phyloP scores from a whole-genome alignment of 1,140 invertebrate genomes.

The Drosophila subobscura region DNA sequence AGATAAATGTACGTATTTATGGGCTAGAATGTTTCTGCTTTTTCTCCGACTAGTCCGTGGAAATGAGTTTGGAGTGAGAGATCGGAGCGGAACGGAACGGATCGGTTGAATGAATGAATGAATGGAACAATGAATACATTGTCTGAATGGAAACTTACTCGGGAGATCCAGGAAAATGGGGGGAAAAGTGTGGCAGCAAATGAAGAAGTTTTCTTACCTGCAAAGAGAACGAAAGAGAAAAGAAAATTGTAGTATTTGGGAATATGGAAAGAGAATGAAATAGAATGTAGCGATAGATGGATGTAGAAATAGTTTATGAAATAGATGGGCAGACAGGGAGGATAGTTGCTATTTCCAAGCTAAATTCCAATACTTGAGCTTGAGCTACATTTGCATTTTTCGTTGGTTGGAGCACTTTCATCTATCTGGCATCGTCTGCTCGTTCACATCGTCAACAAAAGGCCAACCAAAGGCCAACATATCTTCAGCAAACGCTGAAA shows the following conservation, averaged over 20 bases:
- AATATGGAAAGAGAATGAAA: neutral
- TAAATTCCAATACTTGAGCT: no score
- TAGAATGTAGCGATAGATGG: no score
- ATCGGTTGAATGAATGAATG: neutral
- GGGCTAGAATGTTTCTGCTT: constrained; percentile 6
- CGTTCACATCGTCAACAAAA: constrained; percentile 13
- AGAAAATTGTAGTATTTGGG: constrained; percentile 24
- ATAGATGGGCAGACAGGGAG: no score
- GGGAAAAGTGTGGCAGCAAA: neutral
- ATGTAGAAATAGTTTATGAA: no score
- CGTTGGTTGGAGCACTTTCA: neutral
- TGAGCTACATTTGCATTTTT: no score
- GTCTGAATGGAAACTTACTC: constrained; percentile 25
- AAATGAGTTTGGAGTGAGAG: constrained; percentile 4
- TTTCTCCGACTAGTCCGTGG: neutral
- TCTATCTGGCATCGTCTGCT: neutral
- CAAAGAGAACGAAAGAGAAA: constrained; percentile 28
- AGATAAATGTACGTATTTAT: constrained; percentile 19
- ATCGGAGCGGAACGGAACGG: neutral
- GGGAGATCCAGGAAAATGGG: neutral
- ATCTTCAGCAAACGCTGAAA: constrained; percentile 35
- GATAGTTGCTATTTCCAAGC: no score
- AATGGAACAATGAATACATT: neutral
- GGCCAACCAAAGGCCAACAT: constrained; percentile 25
- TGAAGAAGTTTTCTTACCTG: constrained; percentile 54